Evolutionary conservation across 2,113 vertebrate genomes (phyloP).

Genomic region (Alethe diademata): DNA sequence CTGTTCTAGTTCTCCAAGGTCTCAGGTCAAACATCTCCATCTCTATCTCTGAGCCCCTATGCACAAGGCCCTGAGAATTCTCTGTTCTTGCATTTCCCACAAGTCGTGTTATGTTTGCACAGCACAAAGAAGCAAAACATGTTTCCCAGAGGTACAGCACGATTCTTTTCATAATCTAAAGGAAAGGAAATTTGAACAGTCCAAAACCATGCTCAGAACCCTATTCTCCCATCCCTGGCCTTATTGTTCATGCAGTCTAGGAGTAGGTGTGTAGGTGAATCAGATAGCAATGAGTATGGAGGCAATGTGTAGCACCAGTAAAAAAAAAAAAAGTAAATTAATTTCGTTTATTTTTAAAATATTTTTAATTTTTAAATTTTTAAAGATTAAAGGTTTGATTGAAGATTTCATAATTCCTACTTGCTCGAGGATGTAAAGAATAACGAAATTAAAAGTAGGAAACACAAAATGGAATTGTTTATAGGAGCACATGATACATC

Average conservation of each 20-base stretch:
- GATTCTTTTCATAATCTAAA: not conserved
- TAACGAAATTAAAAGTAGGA: not conserved
- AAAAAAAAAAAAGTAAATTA: not conserved
- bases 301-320: not conserved
- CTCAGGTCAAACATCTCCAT: too few species aligned
- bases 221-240: accelerated
- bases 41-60: too few species aligned
- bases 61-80: too few species aligned
- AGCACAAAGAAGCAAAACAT: not conserved
- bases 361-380: not conserved
- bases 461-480: not conserved
- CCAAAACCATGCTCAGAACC: not conserved
- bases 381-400: not conserved
- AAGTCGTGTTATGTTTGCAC: not conserved
- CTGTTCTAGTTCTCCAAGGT: too few species aligned
- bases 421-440: not conserved
- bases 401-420: not conserved
- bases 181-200: not conserved
- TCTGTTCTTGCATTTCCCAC: too few species aligned
- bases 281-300: not conserved
- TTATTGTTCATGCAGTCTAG: not conserved
- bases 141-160: not conserved
- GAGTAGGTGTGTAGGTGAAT: not conserved
- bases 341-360: not conserved
- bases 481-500: not conserved